Evolutionary conservation across 2,888 invertebrate species (phyloP).

Genomic region (Tridacna gigas): DNA sequence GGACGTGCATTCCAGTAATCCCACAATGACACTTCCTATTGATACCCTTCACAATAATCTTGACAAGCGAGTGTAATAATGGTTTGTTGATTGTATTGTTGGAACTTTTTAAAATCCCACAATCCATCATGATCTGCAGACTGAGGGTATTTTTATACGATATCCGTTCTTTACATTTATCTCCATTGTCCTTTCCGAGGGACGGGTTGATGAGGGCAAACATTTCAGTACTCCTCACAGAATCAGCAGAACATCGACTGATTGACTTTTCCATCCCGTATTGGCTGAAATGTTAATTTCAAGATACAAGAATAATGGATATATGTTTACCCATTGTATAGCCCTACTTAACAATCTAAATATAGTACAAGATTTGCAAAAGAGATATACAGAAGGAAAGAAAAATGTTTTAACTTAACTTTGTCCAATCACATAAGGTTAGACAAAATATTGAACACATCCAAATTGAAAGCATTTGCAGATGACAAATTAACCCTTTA

Average conservation of each 20-base stretch:
- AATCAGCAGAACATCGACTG: slow-evolving; percentile 48
- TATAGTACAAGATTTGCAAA: too few species aligned
- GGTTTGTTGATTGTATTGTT: slow-evolving; percentile 6
- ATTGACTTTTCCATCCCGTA: slow-evolving; percentile 43
- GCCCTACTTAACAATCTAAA: too few species aligned
- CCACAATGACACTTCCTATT: slow-evolving; percentile 61
- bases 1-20: slow-evolving; percentile 53
- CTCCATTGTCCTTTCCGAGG: slow-evolving; percentile 32
- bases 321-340: too few species aligned
- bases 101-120: slow-evolving; percentile 29
- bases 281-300: slow-evolving; percentile 33
- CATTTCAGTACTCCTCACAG: slow-evolving; percentile 47
- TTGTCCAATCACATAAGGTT: too few species aligned
- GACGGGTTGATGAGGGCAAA: slow-evolving; percentile 52
- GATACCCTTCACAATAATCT: slow-evolving; percentile 42
- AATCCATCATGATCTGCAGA: slow-evolving; percentile 41
- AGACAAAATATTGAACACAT: too few species aligned
- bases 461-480: too few species aligned
- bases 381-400: too few species aligned
- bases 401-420: too few species aligned
- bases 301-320: too few species aligned
- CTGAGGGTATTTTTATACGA: slow-evolving; percentile 16
- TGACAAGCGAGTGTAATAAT: slow-evolving; percentile 18
- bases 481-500: too few species aligned
- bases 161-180: slow-evolving; percentile 35